Evolutionary conservation across 2,797 vertebrate genomes (phyloP), one percentile per base, ranked within the genome.

Genomic region (Neoniphon sammara): DNA sequence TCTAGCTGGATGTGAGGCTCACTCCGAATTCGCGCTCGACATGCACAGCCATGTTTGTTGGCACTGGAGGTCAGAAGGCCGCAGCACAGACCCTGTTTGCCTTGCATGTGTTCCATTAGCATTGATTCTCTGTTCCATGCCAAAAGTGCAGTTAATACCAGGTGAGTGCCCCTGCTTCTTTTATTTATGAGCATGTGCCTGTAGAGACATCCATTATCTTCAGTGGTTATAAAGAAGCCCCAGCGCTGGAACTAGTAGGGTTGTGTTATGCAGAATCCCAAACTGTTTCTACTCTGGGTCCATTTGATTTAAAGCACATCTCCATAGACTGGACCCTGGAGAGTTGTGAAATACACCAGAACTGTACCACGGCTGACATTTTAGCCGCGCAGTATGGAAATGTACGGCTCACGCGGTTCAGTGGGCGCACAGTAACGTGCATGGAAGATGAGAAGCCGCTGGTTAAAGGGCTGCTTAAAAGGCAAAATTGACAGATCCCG

Each of bases 131-230:
- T 73, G 25, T 86, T 88, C 86, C 46, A 75, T 30, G 50, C 73
- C 70, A 81, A 87, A 85, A 79, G 75, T 65, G 20, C 61, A 85
- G 85, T 80, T 87, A 85, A 90, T 87, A 84, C 73, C 82, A 65
- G 65, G 65, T 57, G 34, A 78, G 82, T 55, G 69, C 71, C 73
- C 58, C 17, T 0, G 49, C 81, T 82, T 94, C 84, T 91, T 92
- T 92, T 93, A 92, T 94, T 93, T 90, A 92, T 93, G 90, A 92
- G 87, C 85, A 72, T 57, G 66, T 58, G 72, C 71, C 84, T 46
- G 7, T 58, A 49, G 85, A 91, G 87, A 86, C 85, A 78, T 93
- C 87, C 80, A 86, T 93, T 92, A 91, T 90, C 83, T 81, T 88
- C 77, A 66, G 52, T 56, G 75, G 79, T 58, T 75, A 70, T 83